Evolutionary conservation across 2,888 invertebrate species (phyloP), one percentile per base, ranked within the genome.

Genomic region (Leptinotarsa rubiginosa): DNA sequence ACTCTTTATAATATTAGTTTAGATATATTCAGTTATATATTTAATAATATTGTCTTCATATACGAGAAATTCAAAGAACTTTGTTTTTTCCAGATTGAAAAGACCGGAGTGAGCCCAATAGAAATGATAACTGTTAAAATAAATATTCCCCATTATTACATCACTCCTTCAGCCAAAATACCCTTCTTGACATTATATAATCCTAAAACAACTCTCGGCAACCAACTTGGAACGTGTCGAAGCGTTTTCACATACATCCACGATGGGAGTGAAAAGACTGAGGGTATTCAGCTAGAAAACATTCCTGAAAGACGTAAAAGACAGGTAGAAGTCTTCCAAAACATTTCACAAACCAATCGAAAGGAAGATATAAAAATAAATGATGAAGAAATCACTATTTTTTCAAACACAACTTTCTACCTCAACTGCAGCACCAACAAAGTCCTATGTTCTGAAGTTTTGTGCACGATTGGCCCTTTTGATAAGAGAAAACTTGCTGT

Each of bases 91-190:
- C 84, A 83, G 82, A 82, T 86, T 73, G 80, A 80, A 78, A 89
- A 88, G 80, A 85, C 86, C 69, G 89, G 88, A 20, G 79, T 76
- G 0, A 89, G 88, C 81, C 86, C 88, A 10, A 83, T 89, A 5
- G 84, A 87, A 16, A 84, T 85, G 74, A 85, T 87, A 3, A 49
- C 74, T 31, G 74, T 89, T 2, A 80, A 78, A 47, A 78, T 89
- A 16, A 77, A 79, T 47, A 80, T 89, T 41, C 89, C 89, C 1
- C 79, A 81, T 52, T 73, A 78, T 25, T 74, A 84, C 4, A 25
- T 69, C 41, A 67, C 74, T 3, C 47, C 73, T 16, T 68, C 69
- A 12, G 73, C 75, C 22, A 47, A 76, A 22, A 66, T 77, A 4
- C 76, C 74, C 18, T 83, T 85, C 66, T 65, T 84, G 5, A 72